Percentiles rank a stretch among this genome's conserved stretches.
Conservation (phyloP, 2,888 invertebrate genomes). For the Euclidia mi region DNA sequence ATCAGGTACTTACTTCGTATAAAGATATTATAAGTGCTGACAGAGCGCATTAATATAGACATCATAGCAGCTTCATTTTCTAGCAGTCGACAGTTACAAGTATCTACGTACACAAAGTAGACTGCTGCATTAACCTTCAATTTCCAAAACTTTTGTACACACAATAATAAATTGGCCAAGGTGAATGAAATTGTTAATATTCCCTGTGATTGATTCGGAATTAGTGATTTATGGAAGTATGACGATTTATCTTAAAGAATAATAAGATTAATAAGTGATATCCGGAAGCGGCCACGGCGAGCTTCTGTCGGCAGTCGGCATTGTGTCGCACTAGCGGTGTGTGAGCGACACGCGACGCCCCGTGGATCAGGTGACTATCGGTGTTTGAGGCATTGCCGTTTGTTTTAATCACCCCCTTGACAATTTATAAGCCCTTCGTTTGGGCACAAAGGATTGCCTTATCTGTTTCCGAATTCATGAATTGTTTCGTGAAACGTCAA, state of each 20-base stretch:
- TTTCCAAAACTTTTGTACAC: not conserved
- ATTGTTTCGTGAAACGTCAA: constrained; percentile 55
- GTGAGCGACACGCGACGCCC: too few species aligned
- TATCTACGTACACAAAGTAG: not conserved
- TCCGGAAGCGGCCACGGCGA: constrained; percentile 25
- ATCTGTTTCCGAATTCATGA: constrained; percentile 59
- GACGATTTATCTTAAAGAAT: constrained; percentile 31
- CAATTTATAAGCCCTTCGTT: constrained; percentile 65
- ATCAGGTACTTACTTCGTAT: constrained; percentile 11
- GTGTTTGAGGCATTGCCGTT: constrained; percentile 56
- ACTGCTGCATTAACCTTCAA: not conserved
- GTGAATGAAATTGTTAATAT: not conserved
- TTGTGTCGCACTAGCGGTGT: constrained; percentile 27
- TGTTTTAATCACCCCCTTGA: constrained; percentile 54
- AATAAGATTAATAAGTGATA: constrained; percentile 41
- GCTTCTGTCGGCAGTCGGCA: constrained; percentile 29
- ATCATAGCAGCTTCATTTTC: not conserved
- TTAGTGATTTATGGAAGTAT: not conserved
- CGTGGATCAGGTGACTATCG: constrained; percentile 62
- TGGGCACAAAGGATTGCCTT: constrained; percentile 56
- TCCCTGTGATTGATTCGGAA: not conserved
- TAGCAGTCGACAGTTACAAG: constrained; percentile 1
- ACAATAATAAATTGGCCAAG: not conserved
- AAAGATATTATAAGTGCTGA: not conserved
- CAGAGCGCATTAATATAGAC: constrained; percentile 11